Conservation (phyloP, 1,140 invertebrate species). For the Eriosoma lanigerum region DNA sequence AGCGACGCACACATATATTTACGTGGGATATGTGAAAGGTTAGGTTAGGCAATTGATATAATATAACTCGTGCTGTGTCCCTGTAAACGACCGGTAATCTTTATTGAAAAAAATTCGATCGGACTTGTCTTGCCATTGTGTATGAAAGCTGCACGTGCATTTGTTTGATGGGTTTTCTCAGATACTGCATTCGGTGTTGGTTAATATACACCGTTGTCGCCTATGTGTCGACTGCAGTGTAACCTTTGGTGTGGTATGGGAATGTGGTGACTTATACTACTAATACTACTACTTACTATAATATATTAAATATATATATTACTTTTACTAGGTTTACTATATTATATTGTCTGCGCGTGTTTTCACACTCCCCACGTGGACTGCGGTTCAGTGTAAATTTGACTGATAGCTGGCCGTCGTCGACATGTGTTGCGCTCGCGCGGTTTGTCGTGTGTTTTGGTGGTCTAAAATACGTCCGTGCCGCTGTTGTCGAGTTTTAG, state of each 20-base stretch:
- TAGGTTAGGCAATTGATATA: conserved; percentile 9
- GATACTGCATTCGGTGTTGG: not conserved
- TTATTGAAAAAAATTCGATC: conserved; percentile 26
- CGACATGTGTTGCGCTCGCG: conserved; percentile 25
- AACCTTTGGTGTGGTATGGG: too few relatives aligned
- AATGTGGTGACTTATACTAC: not conserved
- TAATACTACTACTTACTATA: not conserved
- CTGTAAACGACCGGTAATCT: conserved; percentile 20
- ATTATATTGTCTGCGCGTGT: not conserved
- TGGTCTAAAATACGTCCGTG: conserved; percentile 1
- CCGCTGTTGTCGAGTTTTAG: not conserved
- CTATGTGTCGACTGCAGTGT: not conserved
- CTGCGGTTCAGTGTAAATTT: not conserved
- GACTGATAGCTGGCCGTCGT: conserved; percentile 46
- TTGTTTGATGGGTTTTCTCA: conserved; percentile 39
- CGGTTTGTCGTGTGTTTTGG: not conserved
- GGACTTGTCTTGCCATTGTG: not conserved
- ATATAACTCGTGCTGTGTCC: not conserved
- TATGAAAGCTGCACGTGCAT: not conserved
- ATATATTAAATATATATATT: not conserved
- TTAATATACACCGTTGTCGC: conserved; percentile 9
- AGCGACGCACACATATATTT: too few relatives aligned
- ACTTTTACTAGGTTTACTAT: not conserved
- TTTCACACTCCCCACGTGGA: not conserved
- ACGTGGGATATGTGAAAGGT: too few relatives aligned